Evolutionary conservation across 1,140 invertebrate species (phyloP).

Genomic region (Mercenaria mercenaria): DNA sequence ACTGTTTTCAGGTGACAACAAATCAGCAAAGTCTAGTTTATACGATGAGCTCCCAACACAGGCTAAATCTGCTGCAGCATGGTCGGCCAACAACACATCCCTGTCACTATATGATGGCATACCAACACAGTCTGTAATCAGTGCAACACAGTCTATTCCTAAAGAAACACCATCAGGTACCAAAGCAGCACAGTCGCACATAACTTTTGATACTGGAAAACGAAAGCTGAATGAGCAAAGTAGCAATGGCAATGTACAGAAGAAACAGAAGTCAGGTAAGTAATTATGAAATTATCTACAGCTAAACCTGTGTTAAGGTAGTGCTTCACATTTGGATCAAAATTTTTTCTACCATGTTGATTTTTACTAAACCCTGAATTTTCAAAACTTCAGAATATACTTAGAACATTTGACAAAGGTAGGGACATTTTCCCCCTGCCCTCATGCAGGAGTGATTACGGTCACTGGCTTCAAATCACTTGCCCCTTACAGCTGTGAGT

Average conservation of each 20-base stretch:
- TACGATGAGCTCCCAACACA: background rate
- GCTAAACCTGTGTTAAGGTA: no score
- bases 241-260: background rate
- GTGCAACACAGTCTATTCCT: background rate
- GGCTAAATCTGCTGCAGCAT: background rate
- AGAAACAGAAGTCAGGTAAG: conserved; percentile 26
- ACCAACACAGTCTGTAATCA: background rate
- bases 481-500: no score
- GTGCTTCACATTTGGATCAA: no score
- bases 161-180: background rate
- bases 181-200: background rate
- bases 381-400: no score
- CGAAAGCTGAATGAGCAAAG: conserved; percentile 4
- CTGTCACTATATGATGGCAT: conserved; percentile 12
- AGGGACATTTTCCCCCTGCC: no score
- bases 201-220: background rate
- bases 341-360: no score
- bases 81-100: background rate
- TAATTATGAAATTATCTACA: background rate
- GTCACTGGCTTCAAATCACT: no score
- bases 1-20: background rate
- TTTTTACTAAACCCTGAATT: no score
- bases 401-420: no score
- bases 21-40: background rate
- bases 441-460: no score